These are phyloP conservation scores for Lepidonotus clava DNA, from an alignment of 2,888 invertebrate species.

Conservation along the genomic window DNA sequence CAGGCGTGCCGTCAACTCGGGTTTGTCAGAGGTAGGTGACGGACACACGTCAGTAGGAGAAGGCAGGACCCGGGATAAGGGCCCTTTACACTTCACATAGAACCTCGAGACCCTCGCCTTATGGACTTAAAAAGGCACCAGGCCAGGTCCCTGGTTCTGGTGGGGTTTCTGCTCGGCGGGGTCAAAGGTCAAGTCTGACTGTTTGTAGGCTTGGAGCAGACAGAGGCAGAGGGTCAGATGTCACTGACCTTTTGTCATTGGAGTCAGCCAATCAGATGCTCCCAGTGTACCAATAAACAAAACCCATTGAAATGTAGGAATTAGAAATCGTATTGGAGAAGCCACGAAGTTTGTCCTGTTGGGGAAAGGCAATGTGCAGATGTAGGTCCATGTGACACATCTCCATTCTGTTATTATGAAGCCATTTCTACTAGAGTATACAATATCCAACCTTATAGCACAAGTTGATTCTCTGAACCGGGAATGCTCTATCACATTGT, in stretches of 20 bases:
- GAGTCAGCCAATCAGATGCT: not conserved
- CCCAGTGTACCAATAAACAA: slow-evolving; percentile 19
- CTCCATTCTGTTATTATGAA: too few species aligned
- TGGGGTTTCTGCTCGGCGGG: not conserved
- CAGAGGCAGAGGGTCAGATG: slow-evolving; percentile 13
- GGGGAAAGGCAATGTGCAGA: too few species aligned
- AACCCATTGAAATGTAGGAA: slow-evolving; percentile 8
- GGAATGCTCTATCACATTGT: too few species aligned
- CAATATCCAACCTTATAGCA: too few species aligned
- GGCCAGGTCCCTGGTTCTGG: not conserved
- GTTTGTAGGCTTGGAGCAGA: slow-evolving; percentile 7
- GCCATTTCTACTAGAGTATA: too few species aligned
- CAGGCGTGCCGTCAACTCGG: not conserved
- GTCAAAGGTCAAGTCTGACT: slow-evolving; percentile 6
- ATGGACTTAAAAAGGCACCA: not conserved
- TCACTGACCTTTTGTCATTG: slow-evolving; percentile 7
- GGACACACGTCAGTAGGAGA: not conserved
- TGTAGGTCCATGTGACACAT: too few species aligned
- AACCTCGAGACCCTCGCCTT: too few species aligned
- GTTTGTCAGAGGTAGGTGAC: not conserved
- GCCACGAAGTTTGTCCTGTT: too few species aligned
- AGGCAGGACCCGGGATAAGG: not conserved
- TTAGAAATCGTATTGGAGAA: not conserved
- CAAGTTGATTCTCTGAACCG: too few species aligned
- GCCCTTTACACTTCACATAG: not conserved